Base-by-base conservation (phyloP, 1,140 invertebrate genomes). In the Littorina saxatilis region DNA sequence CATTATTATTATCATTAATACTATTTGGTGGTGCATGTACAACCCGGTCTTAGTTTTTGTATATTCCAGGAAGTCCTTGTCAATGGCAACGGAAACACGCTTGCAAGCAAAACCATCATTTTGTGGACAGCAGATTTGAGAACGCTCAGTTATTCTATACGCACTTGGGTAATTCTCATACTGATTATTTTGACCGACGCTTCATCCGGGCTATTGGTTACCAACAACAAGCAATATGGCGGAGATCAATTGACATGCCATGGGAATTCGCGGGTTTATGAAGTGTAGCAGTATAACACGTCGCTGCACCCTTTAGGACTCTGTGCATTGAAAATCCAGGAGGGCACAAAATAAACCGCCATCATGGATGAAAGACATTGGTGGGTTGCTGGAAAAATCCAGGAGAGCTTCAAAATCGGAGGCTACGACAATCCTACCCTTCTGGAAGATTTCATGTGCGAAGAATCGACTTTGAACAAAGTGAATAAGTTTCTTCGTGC, bases 351-450 rank as follows among this genome's bases (percentile, higher is more conserved):
- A 81, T 52, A 81, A 52, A 75, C 75, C 80, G 15, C 68, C 75
- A 87, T 72, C 43, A 92, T 92, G 92, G 92, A 92, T 89, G 92
- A 92, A 86, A 85, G 92, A 81, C 92, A 92, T 82, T 92, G 92
- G 92, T 92, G 92, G 92, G 91, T 92, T 23, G 90, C 92, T 58
- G 87, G 88, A 11, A 92, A 91, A 84, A 92, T 92, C 78, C 91
- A 92, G 79, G 91, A 92, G 83, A 92, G 89, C 74, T 92, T 92
- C 80, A 90, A 87, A 81, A 89, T 91, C 55, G 91, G 90, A 29
- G 89, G 90, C 47, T 90, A 88, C 84, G 91, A 91, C 72, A 91
- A 91, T 81, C 90, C 91, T 20, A 90, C 91, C 50, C 77, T 90
- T 76, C 58, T 92, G 68, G 91, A 92, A 80, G 90, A 92, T 83